Evolutionary conservation across 2,797 vertebrate genomes (phyloP).

Genomic region (Spondyliosoma cantharus): DNA sequence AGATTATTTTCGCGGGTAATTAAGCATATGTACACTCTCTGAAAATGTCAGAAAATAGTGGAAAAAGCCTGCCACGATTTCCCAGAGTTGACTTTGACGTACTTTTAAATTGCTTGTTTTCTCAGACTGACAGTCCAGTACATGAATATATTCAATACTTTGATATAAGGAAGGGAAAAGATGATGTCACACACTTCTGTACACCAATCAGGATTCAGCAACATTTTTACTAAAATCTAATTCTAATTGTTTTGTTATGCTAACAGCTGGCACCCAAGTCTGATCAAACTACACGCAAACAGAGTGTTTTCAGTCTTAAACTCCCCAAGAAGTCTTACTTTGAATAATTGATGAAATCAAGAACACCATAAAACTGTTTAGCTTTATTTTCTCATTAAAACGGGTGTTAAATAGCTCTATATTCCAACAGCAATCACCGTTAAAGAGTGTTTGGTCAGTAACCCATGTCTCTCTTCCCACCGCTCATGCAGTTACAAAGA

Average conservation of each 20-base stretch:
- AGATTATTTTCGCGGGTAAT: conserved; percentile 12
- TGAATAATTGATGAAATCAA: neutral
- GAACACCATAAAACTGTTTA: neutral
- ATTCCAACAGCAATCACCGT: too few species aligned
- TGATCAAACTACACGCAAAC: neutral
- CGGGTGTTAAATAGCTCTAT: too few species aligned
- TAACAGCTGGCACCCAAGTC: neutral
- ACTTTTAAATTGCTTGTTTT: neutral
- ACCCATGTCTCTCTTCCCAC: too few species aligned
- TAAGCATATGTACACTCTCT: neutral
- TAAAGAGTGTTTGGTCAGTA: too few species aligned
- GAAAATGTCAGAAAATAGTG: neutral
- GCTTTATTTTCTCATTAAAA: too few species aligned
- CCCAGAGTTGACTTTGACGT: neutral
- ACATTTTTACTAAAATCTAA: neutral
- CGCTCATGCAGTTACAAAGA: too few species aligned
- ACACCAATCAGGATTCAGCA: too few species aligned
- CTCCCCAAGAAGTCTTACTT: neutral
- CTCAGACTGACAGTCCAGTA: neutral
- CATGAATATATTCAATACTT: neutral
- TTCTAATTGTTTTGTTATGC: neutral
- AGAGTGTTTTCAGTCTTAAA: neutral
- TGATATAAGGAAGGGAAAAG: neutral
- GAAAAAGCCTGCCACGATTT: neutral
- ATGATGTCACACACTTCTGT: neutral